Conservation (phyloP, 2,888 invertebrate species). For the Nematopogon swammerdamellus region DNA sequence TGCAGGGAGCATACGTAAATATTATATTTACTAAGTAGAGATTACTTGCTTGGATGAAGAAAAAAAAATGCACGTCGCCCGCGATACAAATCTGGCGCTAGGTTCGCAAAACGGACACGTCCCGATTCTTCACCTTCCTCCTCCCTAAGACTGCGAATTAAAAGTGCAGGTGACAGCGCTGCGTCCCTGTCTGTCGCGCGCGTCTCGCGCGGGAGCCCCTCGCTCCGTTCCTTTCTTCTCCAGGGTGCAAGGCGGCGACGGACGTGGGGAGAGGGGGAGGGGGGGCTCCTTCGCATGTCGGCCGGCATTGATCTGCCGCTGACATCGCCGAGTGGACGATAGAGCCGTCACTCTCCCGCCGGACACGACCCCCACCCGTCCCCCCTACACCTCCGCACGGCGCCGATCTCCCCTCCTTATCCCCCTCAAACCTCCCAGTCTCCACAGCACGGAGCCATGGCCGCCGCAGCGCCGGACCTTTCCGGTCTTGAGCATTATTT, state of each 20-base stretch:
- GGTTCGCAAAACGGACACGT: slow-evolving; percentile 2
- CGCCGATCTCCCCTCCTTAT: slow-evolving; percentile 9
- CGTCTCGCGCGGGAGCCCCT: slow-evolving; percentile 12
- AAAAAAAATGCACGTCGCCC: too few relatives aligned
- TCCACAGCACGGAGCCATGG: background rate
- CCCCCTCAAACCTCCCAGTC: slow-evolving; percentile 5
- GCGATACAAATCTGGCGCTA: background rate
- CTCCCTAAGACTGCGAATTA: slow-evolving; percentile 26
- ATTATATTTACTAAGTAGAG: too few relatives aligned
- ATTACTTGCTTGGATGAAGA: too few relatives aligned
- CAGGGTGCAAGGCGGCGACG: background rate
- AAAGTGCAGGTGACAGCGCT: slow-evolving; percentile 43
- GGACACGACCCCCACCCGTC: slow-evolving; percentile 12
- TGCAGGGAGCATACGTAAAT: too few relatives aligned
- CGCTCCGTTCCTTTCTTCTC: slow-evolving; percentile 2
- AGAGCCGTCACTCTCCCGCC: slow-evolving; percentile 28
- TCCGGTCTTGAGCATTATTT: slow-evolving; percentile 37
- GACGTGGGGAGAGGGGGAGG: background rate
- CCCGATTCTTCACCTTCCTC: slow-evolving; percentile 3
- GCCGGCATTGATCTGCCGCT: slow-evolving; percentile 51
- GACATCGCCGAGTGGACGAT: slow-evolving; percentile 31
- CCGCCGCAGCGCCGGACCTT: slow-evolving; percentile 23
- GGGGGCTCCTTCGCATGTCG: slow-evolving; percentile 17
- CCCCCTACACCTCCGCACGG: too few relatives aligned
- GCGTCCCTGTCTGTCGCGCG: slow-evolving; percentile 9